phyloP scores from a whole-genome alignment of 2,888 invertebrate genomes.

The Lithophane semibrunnea region DNA sequence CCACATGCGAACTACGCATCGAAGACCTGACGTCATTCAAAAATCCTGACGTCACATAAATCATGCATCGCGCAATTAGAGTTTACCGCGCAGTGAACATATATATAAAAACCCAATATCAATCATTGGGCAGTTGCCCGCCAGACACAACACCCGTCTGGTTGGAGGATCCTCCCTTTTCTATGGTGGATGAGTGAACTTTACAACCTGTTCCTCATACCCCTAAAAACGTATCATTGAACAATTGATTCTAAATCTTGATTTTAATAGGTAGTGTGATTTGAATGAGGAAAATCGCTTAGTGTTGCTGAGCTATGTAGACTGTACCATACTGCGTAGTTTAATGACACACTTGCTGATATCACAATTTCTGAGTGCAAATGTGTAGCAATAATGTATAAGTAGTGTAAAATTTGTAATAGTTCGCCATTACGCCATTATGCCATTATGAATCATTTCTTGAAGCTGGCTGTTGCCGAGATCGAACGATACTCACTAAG shows the following conservation, averaged over 20 bases:
- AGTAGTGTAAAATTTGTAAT: constrained; percentile 21
- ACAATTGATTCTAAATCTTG: not conserved
- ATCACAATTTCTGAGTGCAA: constrained; percentile 6
- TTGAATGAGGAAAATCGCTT: not conserved
- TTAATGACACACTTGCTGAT: constrained; percentile 20
- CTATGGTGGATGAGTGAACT: no score
- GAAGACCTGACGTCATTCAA: no score
- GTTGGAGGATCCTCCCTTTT: no score
- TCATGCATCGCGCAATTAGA: no score
- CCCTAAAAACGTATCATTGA: no score
- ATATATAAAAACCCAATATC: no score
- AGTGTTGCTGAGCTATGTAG: not conserved
- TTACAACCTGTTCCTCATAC: no score
- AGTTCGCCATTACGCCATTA: constrained; percentile 28
- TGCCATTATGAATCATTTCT: constrained; percentile 38
- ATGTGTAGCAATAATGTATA: constrained; percentile 30
- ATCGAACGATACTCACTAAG: not conserved
- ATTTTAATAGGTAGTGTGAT: not conserved
- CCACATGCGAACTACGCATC: no score
- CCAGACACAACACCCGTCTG: no score
- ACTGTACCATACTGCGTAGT: not conserved
- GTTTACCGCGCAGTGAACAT: no score
- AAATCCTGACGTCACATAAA: no score
- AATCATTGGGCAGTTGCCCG: no score
- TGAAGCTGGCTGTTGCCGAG: not conserved